Evolutionary conservation across 2,797 vertebrate genomes (phyloP).

Genomic region (Pangasius djambal): DNA sequence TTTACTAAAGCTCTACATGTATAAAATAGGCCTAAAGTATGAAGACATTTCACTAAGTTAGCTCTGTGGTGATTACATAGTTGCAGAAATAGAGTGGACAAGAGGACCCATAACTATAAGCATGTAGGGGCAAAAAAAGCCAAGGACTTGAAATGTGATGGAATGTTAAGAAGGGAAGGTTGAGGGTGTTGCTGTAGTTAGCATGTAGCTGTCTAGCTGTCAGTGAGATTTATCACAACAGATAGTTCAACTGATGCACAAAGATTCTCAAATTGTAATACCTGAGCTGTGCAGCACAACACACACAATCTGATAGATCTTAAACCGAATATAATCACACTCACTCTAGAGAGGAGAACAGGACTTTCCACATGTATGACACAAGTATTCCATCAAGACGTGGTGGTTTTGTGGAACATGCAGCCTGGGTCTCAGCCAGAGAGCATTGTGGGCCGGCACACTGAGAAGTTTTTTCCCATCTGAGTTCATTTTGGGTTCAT

Average conservation of each 20-base stretch:
- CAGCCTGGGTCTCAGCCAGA: constrained; percentile 39
- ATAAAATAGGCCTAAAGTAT: not conserved
- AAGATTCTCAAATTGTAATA: not conserved
- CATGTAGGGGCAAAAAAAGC: not conserved
- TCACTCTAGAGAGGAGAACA: not conserved
- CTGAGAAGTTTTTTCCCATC: constrained; percentile 55
- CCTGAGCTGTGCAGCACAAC: not conserved
- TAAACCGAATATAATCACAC: not conserved
- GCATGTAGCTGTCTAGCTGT: not conserved
- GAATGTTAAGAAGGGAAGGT: not conserved
- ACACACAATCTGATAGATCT: not conserved
- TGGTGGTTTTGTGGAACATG: constrained; percentile 50
- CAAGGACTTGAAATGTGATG: not conserved
- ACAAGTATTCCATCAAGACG: constrained; percentile 55
- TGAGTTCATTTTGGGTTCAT: constrained; percentile 56
- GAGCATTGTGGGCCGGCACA: constrained; percentile 39
- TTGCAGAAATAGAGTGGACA: not conserved
- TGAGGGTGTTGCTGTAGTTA: not conserved
- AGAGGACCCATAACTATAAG: not conserved
- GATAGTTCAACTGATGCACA: not conserved
- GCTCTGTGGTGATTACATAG: not conserved
- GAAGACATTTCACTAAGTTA: too few species aligned
- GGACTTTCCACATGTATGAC: constrained; percentile 48
- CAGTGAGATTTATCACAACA: not conserved
- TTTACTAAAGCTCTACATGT: not conserved